Conservation (phyloP, 2,888 invertebrate species). For the Conchocele bisecta region DNA sequence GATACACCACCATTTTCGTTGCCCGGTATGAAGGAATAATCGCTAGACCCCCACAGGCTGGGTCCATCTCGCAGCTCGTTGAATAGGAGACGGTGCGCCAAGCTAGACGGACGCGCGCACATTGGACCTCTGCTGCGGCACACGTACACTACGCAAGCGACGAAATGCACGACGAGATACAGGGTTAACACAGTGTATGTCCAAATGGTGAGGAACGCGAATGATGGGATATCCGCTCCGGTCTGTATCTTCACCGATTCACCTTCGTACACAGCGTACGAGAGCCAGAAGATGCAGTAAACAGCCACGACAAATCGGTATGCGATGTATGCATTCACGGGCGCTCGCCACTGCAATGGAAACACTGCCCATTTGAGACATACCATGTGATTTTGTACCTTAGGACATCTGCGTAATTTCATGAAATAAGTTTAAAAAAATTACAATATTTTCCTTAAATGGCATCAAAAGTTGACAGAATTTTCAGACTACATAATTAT, state of each 20-base stretch:
- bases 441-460: too few species aligned
- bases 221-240: constrained; percentile 54
- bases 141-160: constrained; percentile 47
- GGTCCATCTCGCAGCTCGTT: constrained; percentile 57
- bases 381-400: too few species aligned
- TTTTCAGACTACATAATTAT: too few species aligned
- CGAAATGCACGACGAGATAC: constrained; percentile 63
- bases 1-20: constrained; percentile 18
- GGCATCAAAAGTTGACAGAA: too few species aligned
- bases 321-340: constrained; percentile 64
- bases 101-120: constrained; percentile 16
- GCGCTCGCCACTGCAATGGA: constrained; percentile 75
- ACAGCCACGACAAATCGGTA: constrained; percentile 71
- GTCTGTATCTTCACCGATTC: background rate
- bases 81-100: constrained; percentile 61
- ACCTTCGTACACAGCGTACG: constrained; percentile 51
- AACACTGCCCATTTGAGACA: constrained; percentile 9
- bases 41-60: constrained; percentile 55
- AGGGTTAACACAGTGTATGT: constrained; percentile 72
- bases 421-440: too few species aligned
- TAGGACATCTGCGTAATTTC: too few species aligned
- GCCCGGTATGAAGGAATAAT: constrained; percentile 43
- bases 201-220: constrained; percentile 79
- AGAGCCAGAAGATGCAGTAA: constrained; percentile 69
- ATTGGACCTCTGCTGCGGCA: constrained; percentile 41